Percentiles rank a stretch among this genome's conserved stretches.
Evolutionary conservation across 2,797 vertebrate genomes (phyloP).

Genomic region (Gallinago stenura): DNA sequence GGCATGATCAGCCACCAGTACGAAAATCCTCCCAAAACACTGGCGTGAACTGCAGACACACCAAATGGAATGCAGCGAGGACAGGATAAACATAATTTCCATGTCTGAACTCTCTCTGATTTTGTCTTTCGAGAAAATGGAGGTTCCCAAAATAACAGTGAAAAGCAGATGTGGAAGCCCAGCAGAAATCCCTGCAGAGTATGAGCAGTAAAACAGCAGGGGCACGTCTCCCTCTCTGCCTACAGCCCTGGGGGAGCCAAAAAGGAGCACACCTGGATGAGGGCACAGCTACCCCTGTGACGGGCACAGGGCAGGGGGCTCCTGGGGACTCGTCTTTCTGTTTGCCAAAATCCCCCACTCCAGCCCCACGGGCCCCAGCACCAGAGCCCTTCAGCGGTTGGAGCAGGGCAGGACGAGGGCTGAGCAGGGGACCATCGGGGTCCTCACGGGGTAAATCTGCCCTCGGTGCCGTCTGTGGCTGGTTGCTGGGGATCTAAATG

Average conservation of each 20-base stretch:
- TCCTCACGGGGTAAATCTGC: neutral
- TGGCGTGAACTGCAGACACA: neutral
- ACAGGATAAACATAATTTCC: slow-evolving; percentile 11
- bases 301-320: neutral
- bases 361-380: rapidly evolving
- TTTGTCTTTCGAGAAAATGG: slow-evolving; percentile 2
- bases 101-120: neutral
- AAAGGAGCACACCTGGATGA: neutral
- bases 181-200: neutral
- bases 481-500: neutral
- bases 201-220: neutral
- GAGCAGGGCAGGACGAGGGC: neutral
- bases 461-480: neutral
- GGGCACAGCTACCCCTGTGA: neutral
- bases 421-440: neutral
- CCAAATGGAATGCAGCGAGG: slow-evolving; percentile 8
- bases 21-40: neutral
- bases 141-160: neutral
- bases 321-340: neutral
- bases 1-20: neutral
- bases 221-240: neutral
- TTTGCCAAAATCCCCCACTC: neutral
- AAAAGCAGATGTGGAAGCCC: neutral
- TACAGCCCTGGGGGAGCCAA: neutral
- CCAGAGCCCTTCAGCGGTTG: neutral